Conservation (phyloP, 1,140 invertebrate species). For the Intoshia linei region DNA sequence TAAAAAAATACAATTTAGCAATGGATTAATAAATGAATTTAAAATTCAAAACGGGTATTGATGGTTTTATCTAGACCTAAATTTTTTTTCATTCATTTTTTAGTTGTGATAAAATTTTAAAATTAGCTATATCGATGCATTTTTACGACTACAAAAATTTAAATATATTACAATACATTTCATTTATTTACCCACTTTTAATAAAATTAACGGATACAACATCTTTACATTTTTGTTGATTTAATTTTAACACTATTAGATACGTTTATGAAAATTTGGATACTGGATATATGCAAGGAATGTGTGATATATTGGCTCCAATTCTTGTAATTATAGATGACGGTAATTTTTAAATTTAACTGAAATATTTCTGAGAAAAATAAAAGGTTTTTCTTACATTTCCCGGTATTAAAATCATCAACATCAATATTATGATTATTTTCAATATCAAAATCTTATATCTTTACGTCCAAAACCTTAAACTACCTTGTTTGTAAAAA, state of each 20-base stretch:
- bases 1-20: no score
- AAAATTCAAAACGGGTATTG: no score
- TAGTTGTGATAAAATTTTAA: background rate
- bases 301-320: conserved; percentile 72
- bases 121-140: background rate
- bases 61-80: no score
- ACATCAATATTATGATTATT: background rate
- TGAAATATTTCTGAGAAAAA: background rate
- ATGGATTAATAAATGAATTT: no score
- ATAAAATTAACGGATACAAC: conserved; percentile 3
- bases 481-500: no score
- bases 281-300: conserved; percentile 40
- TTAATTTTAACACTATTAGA: conserved; percentile 25
- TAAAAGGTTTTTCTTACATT: background rate
- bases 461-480: no score
- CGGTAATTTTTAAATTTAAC: conserved; percentile 17
- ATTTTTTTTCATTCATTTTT: no score
- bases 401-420: background rate
- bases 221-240: conserved; percentile 5
- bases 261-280: conserved; percentile 73
- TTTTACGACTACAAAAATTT: background rate
- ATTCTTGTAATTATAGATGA: conserved; percentile 61
- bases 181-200: conserved; percentile 15
- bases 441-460: background rate
- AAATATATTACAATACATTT: background rate